Evolutionary conservation across 2,113 vertebrate species (phyloP), one percentile per base, ranked within the genome.

Genomic region (Rhineura floridana): DNA sequence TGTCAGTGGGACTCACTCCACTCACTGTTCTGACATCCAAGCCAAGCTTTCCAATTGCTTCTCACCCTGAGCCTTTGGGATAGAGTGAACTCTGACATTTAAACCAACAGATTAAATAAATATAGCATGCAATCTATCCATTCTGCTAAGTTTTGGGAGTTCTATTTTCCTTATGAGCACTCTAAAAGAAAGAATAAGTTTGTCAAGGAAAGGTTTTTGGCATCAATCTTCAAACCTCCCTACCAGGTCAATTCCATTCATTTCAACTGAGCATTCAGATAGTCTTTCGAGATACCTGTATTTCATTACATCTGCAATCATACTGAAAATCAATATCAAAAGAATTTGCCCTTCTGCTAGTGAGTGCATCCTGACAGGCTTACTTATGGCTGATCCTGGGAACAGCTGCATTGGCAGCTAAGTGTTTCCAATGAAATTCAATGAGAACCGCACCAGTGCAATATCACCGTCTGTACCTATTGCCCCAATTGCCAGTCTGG

Each of bases 261-360:
- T 73, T 81, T 62, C 50, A 87, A 23, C 63, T 65, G 13, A 30
- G 62, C 36, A 30, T 73, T 42, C 65, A 39, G 65, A 79, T 12
- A 81, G 86, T 42, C 5, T 62, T 87, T 72, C 21, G 79, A 72
- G 50, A 46, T 87, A 11, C 42, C 21, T 62, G 65, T 25, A 15
- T 80, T 80, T 87, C 85, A 80, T 62, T 72, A 72, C 15, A n/a
- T 87, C 50, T 81, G 33, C 78, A 59, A 72, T 44, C 36, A 81
- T 81, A 81, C 50, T 73, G 39, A 81, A 59, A 87, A 81, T 81
- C 50, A 81, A 73, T 81, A 73, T 36, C 79, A n/a, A 87, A 33
- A 42, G 62, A 82, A n/a, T 83, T 75, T 83, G 69, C 44, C 42
- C 42, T 82, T 88, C 55, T 75, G 52, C 52, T 30, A 44, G 50